Base-by-base conservation (phyloP, 2,888 invertebrate genomes). In the Flexamia atlantica region DNA sequence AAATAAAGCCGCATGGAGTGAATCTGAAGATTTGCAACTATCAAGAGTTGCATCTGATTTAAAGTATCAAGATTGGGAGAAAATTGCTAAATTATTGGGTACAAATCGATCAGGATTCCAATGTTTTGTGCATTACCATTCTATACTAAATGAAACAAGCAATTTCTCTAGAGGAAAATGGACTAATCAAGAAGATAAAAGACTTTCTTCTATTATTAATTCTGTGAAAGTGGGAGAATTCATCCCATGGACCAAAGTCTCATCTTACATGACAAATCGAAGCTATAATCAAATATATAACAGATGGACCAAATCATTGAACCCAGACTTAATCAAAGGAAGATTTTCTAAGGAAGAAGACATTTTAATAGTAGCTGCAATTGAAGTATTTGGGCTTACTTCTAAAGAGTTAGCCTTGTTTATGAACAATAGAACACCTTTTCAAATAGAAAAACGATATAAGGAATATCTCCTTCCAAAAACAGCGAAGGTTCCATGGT, bases 181-280 rank as follows among this genome's bases (percentile, higher is more conserved):
- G 95, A 91, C 93, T 0, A 88, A 90, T 14, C 92, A 93, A 70
- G 97, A 98, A 89, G 95, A 96, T 87, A 90, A 92, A 79, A 91
- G 92, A 74, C 90, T 98, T 1, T 88, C 91, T 46, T 91, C 92
- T 82, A 89, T 95, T 0, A 92, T 97, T 0, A 92, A 94, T n/a
- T 90, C 90, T 85, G 93, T 93, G 85, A 92, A 91, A 85, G 91
- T 93, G 83, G 95, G 94, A 23, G 91, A 93, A 84, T 92, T 92
- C 68, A 94, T 96, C 85, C 94, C 95, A 0, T 97, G 97, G 97
- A 92, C 93, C 2, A 93, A 93, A 88, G 93, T 96, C 9, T 91
- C 93, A 0, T 91, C 91, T 30, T 92, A 92, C 79, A 93, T 96
- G 90, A 92, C 92, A 12, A 92, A 92, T 84, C 91, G 94, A 86